Evolutionary conservation across 2,113 vertebrate species (phyloP).

Genomic region (Pseudorasbora parva): DNA sequence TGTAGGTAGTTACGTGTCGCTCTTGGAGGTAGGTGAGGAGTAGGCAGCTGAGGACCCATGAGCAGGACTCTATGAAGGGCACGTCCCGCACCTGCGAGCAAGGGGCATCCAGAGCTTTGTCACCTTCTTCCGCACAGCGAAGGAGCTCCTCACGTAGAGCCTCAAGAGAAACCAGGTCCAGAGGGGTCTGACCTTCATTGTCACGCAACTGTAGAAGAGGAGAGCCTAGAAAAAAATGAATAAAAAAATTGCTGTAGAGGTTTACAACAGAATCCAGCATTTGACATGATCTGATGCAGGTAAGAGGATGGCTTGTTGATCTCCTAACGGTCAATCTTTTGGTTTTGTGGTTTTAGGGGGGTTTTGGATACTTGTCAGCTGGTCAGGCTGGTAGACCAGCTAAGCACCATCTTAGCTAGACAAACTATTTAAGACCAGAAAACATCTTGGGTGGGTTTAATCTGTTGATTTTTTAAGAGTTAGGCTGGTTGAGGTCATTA

Average conservation of each 20-base stretch:
- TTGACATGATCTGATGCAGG: background rate
- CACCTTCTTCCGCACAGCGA: conserved; percentile 71
- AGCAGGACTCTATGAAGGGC: conserved; percentile 71
- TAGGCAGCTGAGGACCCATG: conserved; percentile 70
- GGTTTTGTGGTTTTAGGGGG: background rate
- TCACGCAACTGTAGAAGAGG: conserved; percentile 82
- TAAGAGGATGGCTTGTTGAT: background rate
- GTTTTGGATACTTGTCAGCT: background rate
- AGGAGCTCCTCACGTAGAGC: conserved; percentile 80
- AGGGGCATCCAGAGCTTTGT: conserved; percentile 44
- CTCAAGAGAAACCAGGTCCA: conserved; percentile 79
- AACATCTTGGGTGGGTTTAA: background rate
- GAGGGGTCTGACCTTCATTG: conserved; percentile 69
- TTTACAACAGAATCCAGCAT: background rate
- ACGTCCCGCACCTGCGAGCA: conserved; percentile 58
- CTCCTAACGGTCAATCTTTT: background rate
- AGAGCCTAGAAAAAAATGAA: conserved; percentile 77
- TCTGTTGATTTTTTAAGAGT: background rate
- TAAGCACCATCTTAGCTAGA: background rate
- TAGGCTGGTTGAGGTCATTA: background rate
- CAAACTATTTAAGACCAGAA: background rate
- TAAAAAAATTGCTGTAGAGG: background rate
- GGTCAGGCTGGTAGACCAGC: too few species aligned
- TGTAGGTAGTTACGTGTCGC: conserved; percentile 50
- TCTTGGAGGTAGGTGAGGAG: conserved; percentile 71